A percentile compares a stretch with the other conserved stretches of the same genome.
Evolutionary conservation across 35 echinoderm and acorn worm genomes (phyloP).

Genomic region (Diadema setosum): DNA sequence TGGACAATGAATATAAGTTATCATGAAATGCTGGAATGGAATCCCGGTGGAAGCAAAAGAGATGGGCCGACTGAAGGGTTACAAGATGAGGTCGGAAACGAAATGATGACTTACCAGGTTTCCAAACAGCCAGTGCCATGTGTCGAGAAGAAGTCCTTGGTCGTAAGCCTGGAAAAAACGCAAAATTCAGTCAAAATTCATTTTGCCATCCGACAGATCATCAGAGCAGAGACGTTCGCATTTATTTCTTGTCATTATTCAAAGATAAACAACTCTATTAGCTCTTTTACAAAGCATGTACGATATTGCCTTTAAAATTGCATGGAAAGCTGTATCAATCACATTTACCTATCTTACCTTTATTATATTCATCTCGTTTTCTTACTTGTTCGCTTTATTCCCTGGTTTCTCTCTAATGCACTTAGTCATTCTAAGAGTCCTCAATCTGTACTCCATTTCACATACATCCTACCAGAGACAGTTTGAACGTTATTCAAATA

Average conservation of each 20-base stretch:
- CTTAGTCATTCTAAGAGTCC: no score
- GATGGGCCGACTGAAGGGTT: no score
- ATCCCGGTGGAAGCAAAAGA: no score
- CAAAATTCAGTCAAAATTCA: not conserved
- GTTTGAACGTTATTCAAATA: no score
- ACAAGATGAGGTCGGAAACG: not conserved
- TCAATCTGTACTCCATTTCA: no score
- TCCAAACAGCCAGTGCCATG: conserved; percentile 86
- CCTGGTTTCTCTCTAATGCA: no score
- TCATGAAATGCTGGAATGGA: no score
- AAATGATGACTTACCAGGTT: conserved; percentile 51
- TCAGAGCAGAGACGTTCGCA: not conserved
- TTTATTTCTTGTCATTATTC: not conserved
- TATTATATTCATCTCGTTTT: no score
- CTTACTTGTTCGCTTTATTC: no score
- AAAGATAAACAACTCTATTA: not conserved
- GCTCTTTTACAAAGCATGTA: not conserved
- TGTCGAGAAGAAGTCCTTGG: conserved; percentile 17
- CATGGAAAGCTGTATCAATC: not conserved
- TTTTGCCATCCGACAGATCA: not conserved
- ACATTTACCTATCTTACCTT: no score
- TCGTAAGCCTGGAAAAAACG: conserved; percentile 47
- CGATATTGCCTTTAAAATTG: not conserved
- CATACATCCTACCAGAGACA: no score
- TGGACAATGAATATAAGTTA: no score